Evolutionary conservation across 2,888 invertebrate species (phyloP).

Genomic region (Metopia argyrocephala): DNA sequence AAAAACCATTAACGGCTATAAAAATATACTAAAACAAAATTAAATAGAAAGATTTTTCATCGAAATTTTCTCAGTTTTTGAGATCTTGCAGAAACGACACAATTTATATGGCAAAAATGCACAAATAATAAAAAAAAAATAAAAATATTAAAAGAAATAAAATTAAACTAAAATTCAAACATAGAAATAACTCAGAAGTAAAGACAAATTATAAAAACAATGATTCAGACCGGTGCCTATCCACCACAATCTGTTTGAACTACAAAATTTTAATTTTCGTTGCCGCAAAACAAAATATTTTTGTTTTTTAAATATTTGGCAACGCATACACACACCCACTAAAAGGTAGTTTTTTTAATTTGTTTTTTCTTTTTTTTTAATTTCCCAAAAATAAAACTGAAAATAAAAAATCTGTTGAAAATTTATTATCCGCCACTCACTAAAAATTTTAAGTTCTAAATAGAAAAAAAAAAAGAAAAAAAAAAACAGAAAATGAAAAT

Average conservation of each 20-base stretch:
- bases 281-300: too few relatives aligned
- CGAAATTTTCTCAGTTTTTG: constrained; percentile 41
- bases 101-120: constrained; percentile 43
- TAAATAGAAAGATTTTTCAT: too few relatives aligned
- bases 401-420: too few relatives aligned
- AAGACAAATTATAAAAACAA: background rate
- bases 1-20: too few relatives aligned
- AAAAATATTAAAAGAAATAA: background rate
- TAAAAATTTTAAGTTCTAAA: too few relatives aligned
- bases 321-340: background rate
- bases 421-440: too few relatives aligned
- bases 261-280: background rate
- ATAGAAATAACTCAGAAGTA: background rate
- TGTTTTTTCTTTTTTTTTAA: too few relatives aligned
- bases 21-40: too few relatives aligned
- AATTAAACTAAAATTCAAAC: background rate
- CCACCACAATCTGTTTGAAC: background rate
- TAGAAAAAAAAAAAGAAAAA: too few relatives aligned
- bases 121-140: constrained; percentile 26
- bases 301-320: background rate
- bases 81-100: constrained; percentile 42
- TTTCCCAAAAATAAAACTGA: too few relatives aligned
- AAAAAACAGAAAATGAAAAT: too few relatives aligned
- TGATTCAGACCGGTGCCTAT: background rate
- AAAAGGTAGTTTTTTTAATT: background rate